Evolutionary conservation across 1,140 invertebrate species (phyloP), one percentile per base, ranked within the genome.

Genomic region (Calosoma granatense): DNA sequence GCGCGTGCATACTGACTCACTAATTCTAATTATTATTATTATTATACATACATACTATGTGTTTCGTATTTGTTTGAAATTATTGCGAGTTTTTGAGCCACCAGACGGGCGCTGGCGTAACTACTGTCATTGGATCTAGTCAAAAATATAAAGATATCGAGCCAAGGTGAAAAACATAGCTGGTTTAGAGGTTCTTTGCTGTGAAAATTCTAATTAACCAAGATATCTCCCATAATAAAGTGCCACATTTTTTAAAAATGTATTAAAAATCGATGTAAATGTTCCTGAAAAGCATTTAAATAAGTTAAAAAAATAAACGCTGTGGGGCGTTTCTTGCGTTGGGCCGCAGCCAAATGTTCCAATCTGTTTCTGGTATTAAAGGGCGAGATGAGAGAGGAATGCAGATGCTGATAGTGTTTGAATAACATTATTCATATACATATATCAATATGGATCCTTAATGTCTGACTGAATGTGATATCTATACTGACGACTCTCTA

Each of bases 241-340:
- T 66, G 64, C 65, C 64, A 66, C 61, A 63, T 55, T 55, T 61
- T 59, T 58, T 23, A 60, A 59, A 63, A 64, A 55, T 58, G 56
- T 60, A 66, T 64, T 64, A 58, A 66, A 59, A 60, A 57, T 55
- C 59, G 64, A 64, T 51, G 57, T 58, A 64, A 64, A 68, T 67
- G 66, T 70, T 70, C 67, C 67, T 70, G 61, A 63, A 63, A 67
- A 67, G 67, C 67, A 69, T 67, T 69, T 67, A 67, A 59, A 41
- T 56, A 30, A 20, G 51, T 57, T 51, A 53, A 51, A 59, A 52
- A 21, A 61, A 62, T 59, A 36, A 36, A 36, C 26, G 26, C n/a
- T 36, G 6, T 36, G 26, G 9, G 15, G 41, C 41, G 41, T 4
- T 12, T 11, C 17, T 47, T 47, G n/a, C 17, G 41, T 17, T 17